Conservation (phyloP, 2,797 vertebrate species). For the Oreochromis mossambicus region DNA sequence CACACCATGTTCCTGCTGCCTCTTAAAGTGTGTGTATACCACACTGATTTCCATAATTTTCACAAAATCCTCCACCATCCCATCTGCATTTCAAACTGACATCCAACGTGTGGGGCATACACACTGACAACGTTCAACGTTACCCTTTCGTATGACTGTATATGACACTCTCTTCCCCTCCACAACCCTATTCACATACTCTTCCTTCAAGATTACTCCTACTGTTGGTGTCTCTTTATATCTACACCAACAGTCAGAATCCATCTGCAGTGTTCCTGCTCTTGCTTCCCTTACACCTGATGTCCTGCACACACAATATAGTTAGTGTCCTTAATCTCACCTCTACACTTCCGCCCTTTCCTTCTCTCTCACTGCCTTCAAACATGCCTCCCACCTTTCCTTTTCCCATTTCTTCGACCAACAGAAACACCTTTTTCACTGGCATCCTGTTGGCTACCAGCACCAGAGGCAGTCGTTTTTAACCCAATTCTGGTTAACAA, state of each 20-base stretch:
- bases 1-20: not conserved
- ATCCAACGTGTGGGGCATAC: not conserved
- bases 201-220: not conserved
- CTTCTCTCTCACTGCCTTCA: not conserved
- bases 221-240: not conserved
- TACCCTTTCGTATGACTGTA: not conserved
- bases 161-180: not conserved
- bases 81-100: not conserved
- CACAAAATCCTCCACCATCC: not conserved
- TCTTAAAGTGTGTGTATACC: not conserved
- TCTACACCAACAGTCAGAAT: not conserved
- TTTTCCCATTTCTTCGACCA: not conserved
- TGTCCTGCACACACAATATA: not conserved
- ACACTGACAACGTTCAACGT: not conserved
- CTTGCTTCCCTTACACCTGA: not conserved
- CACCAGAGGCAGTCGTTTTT: not conserved
- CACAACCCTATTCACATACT: not conserved
- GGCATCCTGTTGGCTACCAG: not conserved
- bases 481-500: not conserved
- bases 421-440: not conserved
- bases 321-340: not conserved
- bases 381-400: not conserved
- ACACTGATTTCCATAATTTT: not conserved
- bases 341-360: not conserved
- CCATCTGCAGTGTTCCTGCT: not conserved